A percentile compares a stretch with the other conserved stretches of the same genome.
Evolutionary conservation across 1,140 invertebrate species (phyloP).

Genomic region (Drosophila insularis): DNA sequence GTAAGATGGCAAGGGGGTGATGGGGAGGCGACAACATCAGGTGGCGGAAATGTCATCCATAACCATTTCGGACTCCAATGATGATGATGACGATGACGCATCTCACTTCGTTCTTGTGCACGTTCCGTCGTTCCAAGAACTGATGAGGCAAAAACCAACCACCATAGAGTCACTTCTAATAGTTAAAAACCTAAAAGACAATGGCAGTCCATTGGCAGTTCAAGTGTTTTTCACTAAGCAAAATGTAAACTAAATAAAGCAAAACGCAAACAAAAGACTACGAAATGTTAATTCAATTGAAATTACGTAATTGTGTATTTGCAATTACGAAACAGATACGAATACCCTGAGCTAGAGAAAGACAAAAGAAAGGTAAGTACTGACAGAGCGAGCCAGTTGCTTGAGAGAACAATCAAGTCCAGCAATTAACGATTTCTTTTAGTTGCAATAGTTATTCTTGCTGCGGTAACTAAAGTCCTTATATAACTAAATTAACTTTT

Average conservation of each 20-base stretch:
- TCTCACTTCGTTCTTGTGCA: constrained; percentile 61
- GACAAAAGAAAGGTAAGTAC: not conserved
- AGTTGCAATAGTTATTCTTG: not conserved
- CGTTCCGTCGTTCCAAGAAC: constrained; percentile 43
- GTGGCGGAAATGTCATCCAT: constrained; percentile 49
- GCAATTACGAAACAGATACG: constrained; percentile 9
- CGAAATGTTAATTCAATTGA: constrained; percentile 57
- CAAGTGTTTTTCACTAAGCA: constrained; percentile 48
- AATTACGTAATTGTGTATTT: constrained; percentile 64
- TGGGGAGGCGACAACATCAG: constrained; percentile 19
- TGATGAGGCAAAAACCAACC: constrained; percentile 4
- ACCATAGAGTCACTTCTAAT: constrained; percentile 14
- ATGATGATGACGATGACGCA: constrained; percentile 24
- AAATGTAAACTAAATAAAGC: constrained; percentile 37
- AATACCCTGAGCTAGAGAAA: not conserved
- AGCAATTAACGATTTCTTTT: not conserved
- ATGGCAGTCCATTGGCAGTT: constrained; percentile 37
- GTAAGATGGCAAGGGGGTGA: not conserved
- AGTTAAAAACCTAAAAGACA: constrained; percentile 32
- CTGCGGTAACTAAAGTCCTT: too few species aligned
- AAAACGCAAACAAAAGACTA: constrained; percentile 44
- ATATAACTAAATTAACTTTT: too few species aligned
- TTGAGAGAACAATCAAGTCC: not conserved
- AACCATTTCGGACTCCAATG: constrained; percentile 43
- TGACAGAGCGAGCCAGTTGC: not conserved